Evolutionary conservation across 2,888 invertebrate genomes (phyloP).

Genomic region (Conops quadrifasciatus): DNA sequence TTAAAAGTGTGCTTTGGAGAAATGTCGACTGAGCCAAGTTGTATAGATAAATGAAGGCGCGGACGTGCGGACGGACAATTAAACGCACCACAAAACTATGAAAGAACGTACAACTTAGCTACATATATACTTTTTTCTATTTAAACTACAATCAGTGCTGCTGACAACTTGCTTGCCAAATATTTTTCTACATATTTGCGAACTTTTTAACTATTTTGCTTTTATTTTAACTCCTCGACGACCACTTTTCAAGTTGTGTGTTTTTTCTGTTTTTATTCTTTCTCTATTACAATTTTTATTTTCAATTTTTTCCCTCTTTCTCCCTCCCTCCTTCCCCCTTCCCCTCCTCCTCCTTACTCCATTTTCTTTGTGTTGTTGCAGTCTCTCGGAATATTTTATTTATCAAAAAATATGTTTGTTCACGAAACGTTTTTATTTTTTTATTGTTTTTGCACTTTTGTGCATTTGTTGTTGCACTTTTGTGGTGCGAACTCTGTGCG

Average conservation of each 20-base stretch:
- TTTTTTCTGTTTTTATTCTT: no score
- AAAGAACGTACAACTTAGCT: no score
- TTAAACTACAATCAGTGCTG: conserved; percentile 22
- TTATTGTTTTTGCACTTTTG: conserved; percentile 8
- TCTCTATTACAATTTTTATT: no score
- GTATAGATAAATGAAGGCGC: background rate
- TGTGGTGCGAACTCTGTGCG: no score
- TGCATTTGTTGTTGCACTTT: conserved; percentile 8
- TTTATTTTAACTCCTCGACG: conserved; percentile 5
- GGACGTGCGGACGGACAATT: background rate
- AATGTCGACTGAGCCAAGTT: conserved; percentile 14
- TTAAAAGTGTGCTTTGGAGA: no score
- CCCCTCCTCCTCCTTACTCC: no score
- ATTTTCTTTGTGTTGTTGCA: background rate
- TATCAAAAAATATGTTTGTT: conserved; percentile 19
- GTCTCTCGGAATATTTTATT: conserved; percentile 3
- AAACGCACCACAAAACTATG: no score
- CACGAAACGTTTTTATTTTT: conserved; percentile 7
- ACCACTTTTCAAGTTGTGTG: no score
- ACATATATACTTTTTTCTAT: background rate
- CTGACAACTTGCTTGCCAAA: conserved; percentile 25
- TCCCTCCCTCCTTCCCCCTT: no score
- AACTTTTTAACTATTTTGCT: conserved; percentile 21
- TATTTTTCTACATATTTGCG: conserved; percentile 21
- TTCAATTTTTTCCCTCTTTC: no score